Evolutionary conservation across 1,140 invertebrate species (phyloP), one percentile per base, ranked within the genome.

Genomic region (Cecropterus lyciades): DNA sequence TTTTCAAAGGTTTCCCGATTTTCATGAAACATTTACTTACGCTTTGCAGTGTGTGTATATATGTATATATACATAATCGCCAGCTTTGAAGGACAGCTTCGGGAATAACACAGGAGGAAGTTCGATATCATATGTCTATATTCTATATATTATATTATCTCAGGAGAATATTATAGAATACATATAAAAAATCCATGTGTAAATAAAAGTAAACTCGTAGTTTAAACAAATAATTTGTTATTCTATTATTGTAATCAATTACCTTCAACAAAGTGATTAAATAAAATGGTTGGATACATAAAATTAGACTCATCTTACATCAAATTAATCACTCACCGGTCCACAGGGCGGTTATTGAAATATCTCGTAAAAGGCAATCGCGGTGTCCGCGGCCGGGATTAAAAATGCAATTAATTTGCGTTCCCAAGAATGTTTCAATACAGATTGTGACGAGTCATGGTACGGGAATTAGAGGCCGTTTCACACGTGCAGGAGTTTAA

Each of bases 341-440:
- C 51, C 24, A 45, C 16, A 16, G 20, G 24, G 42, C 56, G 27
- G 20, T 60, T 37, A 60, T 60, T 60, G 40, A 33, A 49, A 60
- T 60, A 59, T 60, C 46, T 49, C 27, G 14, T 60, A 27, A 37
- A 60, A 60, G 46, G 57, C 57, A 60, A 49, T 60, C 51, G 27
- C 15, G 27, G 42, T 60, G 57, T 37, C 45, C 45, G 27, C 45
- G 15, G 15, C 10, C 20, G 7, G 30, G 16, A 49, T 60, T 49
- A 60, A 59, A 59, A 59, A 60, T 60, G 57, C 57, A 60, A 60
- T 60, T 60, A 60, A 49, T 60, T 49, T 53, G 30, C 45, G 45
- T 33, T 60, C 45, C 27, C 57, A 48, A 37, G 57, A 49, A 60
- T 60, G 57, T 60, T 60, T 60, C 45, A 40, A 53, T 53, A 60